Evolutionary conservation across 2,888 invertebrate species (phyloP).

Genomic region (Mesorhabditis spiculigera): DNA sequence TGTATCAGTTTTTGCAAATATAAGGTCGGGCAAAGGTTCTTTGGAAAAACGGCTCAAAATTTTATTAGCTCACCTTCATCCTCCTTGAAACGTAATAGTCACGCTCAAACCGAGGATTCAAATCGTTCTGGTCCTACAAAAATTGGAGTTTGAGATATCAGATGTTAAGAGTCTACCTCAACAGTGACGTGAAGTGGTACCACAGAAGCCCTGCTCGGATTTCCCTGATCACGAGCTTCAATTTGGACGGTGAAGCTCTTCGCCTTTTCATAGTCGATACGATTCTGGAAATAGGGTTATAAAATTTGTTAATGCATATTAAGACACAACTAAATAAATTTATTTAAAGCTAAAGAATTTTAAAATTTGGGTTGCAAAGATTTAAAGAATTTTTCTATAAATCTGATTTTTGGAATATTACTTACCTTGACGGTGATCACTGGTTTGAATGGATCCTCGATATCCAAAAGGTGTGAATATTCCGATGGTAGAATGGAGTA

Average conservation of each 20-base stretch:
- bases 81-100: constrained; percentile 38
- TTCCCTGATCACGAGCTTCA: constrained; percentile 46
- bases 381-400: not conserved
- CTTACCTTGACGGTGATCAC: constrained; percentile 39
- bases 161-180: not conserved
- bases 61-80: constrained; percentile 29
- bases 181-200: constrained; percentile 42
- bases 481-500: constrained; percentile 43
- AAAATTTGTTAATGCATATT: not conserved
- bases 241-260: constrained; percentile 45
- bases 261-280: constrained; percentile 51
- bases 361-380: too few species aligned
- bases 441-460: constrained; percentile 47
- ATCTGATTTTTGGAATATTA: not conserved
- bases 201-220: constrained; percentile 32
- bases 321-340: not conserved
- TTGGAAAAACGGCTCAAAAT: too few species aligned
- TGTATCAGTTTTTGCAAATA: too few species aligned
- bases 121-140: constrained; percentile 43
- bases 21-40: too few species aligned
- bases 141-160: not conserved
- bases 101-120: constrained; percentile 45
- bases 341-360: too few species aligned
- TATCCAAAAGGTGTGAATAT: constrained; percentile 38
- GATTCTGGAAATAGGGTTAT: constrained; percentile 19